Evolutionary conservation across 1,140 invertebrate species (phyloP), one percentile per base, ranked within the genome.

Genomic region (Brachionus asplanchnoidis): DNA sequence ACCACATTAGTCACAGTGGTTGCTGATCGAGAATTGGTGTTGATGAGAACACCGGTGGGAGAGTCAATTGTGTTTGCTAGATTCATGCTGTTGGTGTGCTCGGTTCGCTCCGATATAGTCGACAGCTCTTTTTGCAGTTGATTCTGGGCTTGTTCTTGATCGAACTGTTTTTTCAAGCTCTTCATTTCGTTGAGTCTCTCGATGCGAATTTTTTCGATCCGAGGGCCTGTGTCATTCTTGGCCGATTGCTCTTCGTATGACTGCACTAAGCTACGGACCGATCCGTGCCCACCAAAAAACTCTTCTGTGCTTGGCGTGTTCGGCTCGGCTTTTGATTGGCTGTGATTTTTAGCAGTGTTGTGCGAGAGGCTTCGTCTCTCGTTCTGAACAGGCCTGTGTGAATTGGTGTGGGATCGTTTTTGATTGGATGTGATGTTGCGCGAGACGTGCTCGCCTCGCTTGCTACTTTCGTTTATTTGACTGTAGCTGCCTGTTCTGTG

Each of bases 31-130:
- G 79, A 82, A 14, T 77, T 46, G 2, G 44, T 50, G 42, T 77
- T 77, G 11, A 28, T 50, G 12, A 50, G 40, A 40, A 20, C 32
- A 9, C 68, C 73, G n/a, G 26, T 50, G 11, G 73, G 73, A 9
- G 73, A 77, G 17, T 50, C 73, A 53, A 50, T 50, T 77, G 73
- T 77, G 46, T 46, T 20, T 2, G 42, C 17, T 12, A 65, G 17
- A n/a, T 68, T 26, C 8, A 28, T 36, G n/a, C 56, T 44, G n/a
- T 53, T 65, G 17, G 79, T 65, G 12, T 82, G 79, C 32, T 82
- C 79, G 60, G 79, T 82, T 60, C 79, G 50, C 65, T 82, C 79
- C 17, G 79, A 82, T 17, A 82, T 82, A 7, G 79, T 82, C 42
- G 79, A 82, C 3, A 82, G 53, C 53, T 82, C 79, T 68, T 82